Base-by-base conservation (phyloP, 2,113 vertebrate genomes). In the Mola mola region DNA sequence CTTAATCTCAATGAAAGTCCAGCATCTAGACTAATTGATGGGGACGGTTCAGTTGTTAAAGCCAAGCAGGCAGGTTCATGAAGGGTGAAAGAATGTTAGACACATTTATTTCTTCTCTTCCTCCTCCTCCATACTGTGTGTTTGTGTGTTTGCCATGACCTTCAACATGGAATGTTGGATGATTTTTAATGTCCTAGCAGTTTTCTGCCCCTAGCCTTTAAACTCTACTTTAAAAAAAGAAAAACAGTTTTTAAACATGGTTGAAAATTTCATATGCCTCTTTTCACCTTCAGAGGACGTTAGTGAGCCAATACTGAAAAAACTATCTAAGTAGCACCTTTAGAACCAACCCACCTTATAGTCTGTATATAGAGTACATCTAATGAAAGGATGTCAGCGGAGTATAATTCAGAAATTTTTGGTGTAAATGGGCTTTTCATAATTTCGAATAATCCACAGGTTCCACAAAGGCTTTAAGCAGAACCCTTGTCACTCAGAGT, bases 1-100 rank as follows among this genome's bases (percentile, higher is more conserved):
- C 87, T 92, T 91, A 85, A 87, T 93, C 84, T 63, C 85, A 90
- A 90, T 88, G 87, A 93, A 91, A 93, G 90, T 89, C 72, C 85
- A 83, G 72, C 85, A 86, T 90, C 88, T 75, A 62, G 83, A 83
- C 91, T 93, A 89, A 83, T 89, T 93, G 91, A 91, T 83, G 78
- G 78, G 75, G 87, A 92, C 88, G 47, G 65, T 80, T 87, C 37
- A 74, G 79, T 82, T 87, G 82, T 89, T 78, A 84, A 87, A 86
- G 61, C 60, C 76, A 61, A 78, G 67, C 63, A 76, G 78, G 70
- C 83, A 81, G 72, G 72, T 81, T 86, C 74, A 72, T 68, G 72
- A 73, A 83, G 70, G 49, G 53, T 66, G 56, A 71, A 70, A 50
- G 58, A 81, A 82, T 70, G 77, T 73, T 61, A 58, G 58, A 72